These are phyloP conservation scores for Thomomys bottae DNA, from an alignment of 2,113 vertebrate species.

Conservation along the genomic window DNA sequence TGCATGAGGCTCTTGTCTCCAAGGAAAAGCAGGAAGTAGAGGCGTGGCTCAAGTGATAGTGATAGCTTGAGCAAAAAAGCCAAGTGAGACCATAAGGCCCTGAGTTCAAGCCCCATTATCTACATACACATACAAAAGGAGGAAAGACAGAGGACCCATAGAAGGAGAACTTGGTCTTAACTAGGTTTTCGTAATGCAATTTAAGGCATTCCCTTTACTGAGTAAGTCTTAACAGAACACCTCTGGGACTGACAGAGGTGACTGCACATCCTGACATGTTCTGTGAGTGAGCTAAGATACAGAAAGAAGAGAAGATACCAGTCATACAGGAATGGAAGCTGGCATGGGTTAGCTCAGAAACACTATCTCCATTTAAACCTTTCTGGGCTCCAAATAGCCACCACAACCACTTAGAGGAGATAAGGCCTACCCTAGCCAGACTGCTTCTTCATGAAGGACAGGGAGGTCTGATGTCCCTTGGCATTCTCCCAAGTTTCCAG, in stretches of 20 bases:
- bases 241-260: neutral
- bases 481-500: neutral
- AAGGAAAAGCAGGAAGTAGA: no score
- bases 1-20: no score
- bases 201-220: neutral
- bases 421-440: rapidly evolving
- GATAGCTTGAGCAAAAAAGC: no score
- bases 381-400: neutral
- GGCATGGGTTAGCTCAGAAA: neutral
- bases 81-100: no score
- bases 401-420: neutral
- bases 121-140: no score
- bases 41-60: no score
- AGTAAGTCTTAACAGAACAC: neutral
- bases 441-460: no score
- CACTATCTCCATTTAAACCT: neutral
- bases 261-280: neutral
- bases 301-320: neutral
- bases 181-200: neutral
- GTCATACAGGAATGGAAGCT: neutral
- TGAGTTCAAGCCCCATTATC: no score
- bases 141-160: neutral
- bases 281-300: neutral
- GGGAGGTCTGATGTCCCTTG: neutral
- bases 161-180: neutral